phyloP scores from a whole-genome alignment of 2,797 vertebrate genomes.

The Salmo trutta region DNA sequence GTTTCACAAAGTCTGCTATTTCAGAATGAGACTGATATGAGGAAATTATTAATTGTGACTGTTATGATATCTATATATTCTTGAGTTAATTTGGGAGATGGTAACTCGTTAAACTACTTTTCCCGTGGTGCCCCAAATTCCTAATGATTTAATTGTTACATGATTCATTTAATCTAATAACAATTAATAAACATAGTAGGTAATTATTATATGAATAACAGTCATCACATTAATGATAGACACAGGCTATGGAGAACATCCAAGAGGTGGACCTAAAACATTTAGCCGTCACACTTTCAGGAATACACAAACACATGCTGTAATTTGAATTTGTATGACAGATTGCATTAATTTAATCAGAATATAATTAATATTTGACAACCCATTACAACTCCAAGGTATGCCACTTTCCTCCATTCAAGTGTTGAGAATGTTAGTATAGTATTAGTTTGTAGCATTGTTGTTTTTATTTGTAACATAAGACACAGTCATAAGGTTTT shows the following conservation, averaged over 20 bases:
- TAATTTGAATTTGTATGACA: not conserved
- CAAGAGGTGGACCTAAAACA: slow-evolving; percentile 3
- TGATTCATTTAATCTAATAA: no score
- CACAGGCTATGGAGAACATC: not conserved
- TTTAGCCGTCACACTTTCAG: not conserved
- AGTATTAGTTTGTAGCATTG: not conserved
- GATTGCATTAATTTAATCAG: not conserved
- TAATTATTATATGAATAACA: no score
- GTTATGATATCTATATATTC: no score
- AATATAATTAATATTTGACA: not conserved
- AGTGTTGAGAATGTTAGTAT: not conserved
- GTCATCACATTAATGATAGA: not conserved
- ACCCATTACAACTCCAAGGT: not conserved
- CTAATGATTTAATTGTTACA: no score
- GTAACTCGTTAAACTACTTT: no score
- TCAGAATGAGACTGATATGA: no score
- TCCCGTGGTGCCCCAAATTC: no score
- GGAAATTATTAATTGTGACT: no score
- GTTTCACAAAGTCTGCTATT: no score
- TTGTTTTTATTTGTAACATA: not conserved
- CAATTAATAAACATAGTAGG: no score
- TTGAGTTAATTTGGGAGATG: no score
- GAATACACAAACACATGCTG: not conserved
- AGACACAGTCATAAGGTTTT: not conserved
- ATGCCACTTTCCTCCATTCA: slow-evolving; percentile 1